Evolutionary conservation across 1,140 invertebrate genomes (phyloP).

Genomic region (Trinorchestia longiramus): DNA sequence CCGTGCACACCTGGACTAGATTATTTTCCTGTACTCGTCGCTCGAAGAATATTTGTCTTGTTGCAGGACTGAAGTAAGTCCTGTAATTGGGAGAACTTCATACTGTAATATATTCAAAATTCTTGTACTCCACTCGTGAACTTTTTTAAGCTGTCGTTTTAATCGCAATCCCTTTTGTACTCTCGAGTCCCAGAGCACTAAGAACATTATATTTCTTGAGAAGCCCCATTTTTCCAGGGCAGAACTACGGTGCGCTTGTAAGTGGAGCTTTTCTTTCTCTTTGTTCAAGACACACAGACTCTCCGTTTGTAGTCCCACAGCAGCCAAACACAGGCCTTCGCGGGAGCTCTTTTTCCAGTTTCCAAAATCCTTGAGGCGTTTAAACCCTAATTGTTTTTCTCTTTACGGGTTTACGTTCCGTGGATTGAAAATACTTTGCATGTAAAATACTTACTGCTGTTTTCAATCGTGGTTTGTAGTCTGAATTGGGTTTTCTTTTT

Average conservation of each 20-base stretch:
- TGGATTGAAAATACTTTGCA: background rate
- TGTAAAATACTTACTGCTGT: too few species aligned
- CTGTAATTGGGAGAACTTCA: too few species aligned
- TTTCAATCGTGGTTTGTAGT: too few species aligned
- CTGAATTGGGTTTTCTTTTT: too few species aligned
- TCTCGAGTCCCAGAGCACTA: background rate
- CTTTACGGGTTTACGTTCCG: background rate
- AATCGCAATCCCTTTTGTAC: background rate
- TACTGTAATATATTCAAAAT: background rate
- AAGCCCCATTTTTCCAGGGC: background rate
- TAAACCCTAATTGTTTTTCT: background rate
- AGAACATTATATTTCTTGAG: background rate
- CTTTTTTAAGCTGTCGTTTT: background rate
- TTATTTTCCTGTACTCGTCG: background rate
- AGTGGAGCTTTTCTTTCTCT: background rate
- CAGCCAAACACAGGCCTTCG: background rate
- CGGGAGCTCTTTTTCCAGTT: background rate
- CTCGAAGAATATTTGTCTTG: background rate
- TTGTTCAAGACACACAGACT: background rate
- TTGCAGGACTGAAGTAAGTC: background rate
- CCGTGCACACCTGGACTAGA: background rate
- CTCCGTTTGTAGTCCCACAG: constrained; percentile 5
- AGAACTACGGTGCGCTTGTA: background rate
- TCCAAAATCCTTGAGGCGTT: background rate
- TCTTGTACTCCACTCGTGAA: too few species aligned